Evolutionary conservation across 2,113 vertebrate species (phyloP).

Genomic region (Catharus fuscescens): DNA sequence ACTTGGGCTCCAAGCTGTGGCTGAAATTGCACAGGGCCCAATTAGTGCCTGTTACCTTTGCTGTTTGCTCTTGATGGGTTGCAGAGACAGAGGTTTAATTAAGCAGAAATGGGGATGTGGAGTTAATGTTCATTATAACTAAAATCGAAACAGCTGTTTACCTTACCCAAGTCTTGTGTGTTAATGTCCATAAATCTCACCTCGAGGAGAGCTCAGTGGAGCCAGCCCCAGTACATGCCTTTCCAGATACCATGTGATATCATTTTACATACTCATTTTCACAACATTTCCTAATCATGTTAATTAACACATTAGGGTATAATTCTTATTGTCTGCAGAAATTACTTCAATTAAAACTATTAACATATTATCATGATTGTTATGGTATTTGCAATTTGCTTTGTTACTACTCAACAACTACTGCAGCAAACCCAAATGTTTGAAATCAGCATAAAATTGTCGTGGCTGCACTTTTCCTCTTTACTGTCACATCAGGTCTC

Average conservation of each 20-base stretch:
- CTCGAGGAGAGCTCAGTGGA: background rate
- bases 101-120: conserved; percentile 49
- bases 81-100: conserved; percentile 59
- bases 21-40: conserved; percentile 38
- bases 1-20: background rate
- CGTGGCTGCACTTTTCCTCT: background rate
- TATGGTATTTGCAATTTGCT: conserved; percentile 6
- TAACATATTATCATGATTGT: conserved; percentile 54
- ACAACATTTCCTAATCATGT: conserved; percentile 42
- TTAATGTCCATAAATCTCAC: conserved; percentile 46
- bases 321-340: conserved; percentile 64
- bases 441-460: conserved; percentile 10
- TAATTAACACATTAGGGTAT: conserved; percentile 58
- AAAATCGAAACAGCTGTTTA: conserved; percentile 62
- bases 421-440: background rate
- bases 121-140: conserved; percentile 62
- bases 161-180: background rate
- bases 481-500: background rate
- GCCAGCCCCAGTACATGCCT: background rate
- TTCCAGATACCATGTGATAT: background rate
- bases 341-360: conserved; percentile 65
- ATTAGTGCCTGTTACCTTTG: conserved; percentile 33
- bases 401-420: conserved; percentile 42
- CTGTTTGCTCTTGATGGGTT: conserved; percentile 20
- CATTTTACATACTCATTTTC: conserved; percentile 17